Base-by-base conservation (phyloP, 2,113 vertebrate species). In the Cettia cetti region DNA sequence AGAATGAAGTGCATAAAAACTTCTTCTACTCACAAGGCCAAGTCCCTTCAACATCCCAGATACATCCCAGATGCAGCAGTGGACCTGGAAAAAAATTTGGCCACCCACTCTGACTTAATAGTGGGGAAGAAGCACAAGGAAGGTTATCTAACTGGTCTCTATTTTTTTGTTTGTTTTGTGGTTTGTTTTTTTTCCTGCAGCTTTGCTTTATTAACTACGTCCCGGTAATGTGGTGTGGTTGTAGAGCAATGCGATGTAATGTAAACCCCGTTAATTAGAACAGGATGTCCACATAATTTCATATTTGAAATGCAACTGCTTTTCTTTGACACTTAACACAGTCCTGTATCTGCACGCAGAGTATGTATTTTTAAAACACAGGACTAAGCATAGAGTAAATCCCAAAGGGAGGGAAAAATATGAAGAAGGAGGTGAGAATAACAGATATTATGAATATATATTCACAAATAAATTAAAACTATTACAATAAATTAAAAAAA, bases 231-330 rank as follows among this genome's bases (percentile, higher is more conserved):
- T 9, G 15, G 9, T 13, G 18, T 49, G 26, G 12, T 5, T 61
- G 35, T 8, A 69, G 39, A 63, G 17, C 7, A 69, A 14, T 19
- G n/a, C 7, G 68, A 11, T 27, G 20, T 8, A 26, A 26, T 28
- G 24, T 8, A 40, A 91, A 71, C 0, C 0, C 47, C 23, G 39
- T 65, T 78, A 69, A 60, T 84, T 79, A 18, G 19, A 53, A 35
- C 11, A 49, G 22, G 17, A 30, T 78, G 19, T 5, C 44, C 49
- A 57, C 2, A 0, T 17, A 0, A 1, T 18, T 31, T 50, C 26
- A 35, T 76, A 11, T 28, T 33, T 82, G 56, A 86, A 68, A 61
- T 64, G 45, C 20, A 65, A 5, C 1, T 68, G n/a, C 37, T 75
- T 11, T 33, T 85, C 31, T 79, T 47, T 35, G 49, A 7, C 40